A percentile compares a stretch with the other conserved stretches of the same genome.
Conservation (phyloP, 2,888 invertebrate species). For the Microplitis manilae region DNA sequence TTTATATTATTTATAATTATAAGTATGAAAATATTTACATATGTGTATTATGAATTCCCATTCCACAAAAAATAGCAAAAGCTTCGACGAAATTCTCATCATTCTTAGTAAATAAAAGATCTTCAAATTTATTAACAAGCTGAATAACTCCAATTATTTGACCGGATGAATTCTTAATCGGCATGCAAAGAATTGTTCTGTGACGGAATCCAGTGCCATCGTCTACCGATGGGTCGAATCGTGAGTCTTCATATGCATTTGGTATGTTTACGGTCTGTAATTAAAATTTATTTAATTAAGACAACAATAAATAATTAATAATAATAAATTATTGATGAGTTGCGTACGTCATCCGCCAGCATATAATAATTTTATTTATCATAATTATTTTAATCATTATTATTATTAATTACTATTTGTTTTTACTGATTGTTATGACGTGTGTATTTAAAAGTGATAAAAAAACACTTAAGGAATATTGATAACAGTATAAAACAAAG, state of each 20-base stretch:
- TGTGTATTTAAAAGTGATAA: not conserved
- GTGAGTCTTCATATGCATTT: slow-evolving; percentile 89
- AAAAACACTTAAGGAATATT: not conserved
- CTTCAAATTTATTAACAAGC: slow-evolving; percentile 93
- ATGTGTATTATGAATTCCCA: slow-evolving; percentile 97
- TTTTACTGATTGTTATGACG: slow-evolving; percentile 17
- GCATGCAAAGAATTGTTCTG: slow-evolving; percentile 94
- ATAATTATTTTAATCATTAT: slow-evolving; percentile 21
- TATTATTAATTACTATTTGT: slow-evolving; percentile 7
- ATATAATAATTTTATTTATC: slow-evolving; percentile 13
- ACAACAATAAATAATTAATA: not conserved
- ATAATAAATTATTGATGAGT: slow-evolving; percentile 11
- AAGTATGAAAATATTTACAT: slow-evolving; percentile 75
- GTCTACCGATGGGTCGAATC: slow-evolving; percentile 92
- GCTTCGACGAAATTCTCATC: slow-evolving; percentile 98
- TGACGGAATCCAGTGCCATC: slow-evolving; percentile 88
- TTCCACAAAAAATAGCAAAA: slow-evolving; percentile 97
- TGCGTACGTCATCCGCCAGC: slow-evolving; percentile 29
- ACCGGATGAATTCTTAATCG: slow-evolving; percentile 93
- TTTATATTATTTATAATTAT: slow-evolving; percentile 15
- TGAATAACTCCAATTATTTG: slow-evolving; percentile 94
- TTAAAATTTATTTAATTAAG: slow-evolving; percentile 30
- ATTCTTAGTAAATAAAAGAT: slow-evolving; percentile 91
- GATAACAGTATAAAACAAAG: not conserved
- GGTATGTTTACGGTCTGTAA: slow-evolving; percentile 91